Evolutionary conservation across 2,797 vertebrate genomes (phyloP).

Genomic region (Psittacula echo): DNA sequence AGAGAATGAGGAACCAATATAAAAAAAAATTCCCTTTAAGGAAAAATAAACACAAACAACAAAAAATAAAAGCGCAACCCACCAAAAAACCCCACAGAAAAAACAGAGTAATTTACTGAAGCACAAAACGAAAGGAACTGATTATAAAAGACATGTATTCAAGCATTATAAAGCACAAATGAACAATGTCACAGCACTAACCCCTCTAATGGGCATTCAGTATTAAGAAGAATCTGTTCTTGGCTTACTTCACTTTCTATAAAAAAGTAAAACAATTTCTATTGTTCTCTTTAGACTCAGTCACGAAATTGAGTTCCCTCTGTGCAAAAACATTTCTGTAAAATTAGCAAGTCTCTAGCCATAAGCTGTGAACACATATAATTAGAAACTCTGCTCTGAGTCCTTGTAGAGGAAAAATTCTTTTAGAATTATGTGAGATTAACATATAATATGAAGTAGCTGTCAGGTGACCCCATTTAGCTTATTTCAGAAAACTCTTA

Average conservation of each 20-base stretch:
- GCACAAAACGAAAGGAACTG: neutral
- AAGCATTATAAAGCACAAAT: constrained; percentile 31
- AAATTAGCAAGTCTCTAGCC: constrained; percentile 36
- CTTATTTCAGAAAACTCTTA: neutral
- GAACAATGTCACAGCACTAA: constrained; percentile 32
- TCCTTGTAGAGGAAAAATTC: constrained; percentile 20
- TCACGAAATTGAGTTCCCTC: constrained; percentile 24
- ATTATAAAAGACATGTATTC: neutral
- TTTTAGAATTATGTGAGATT: constrained; percentile 18
- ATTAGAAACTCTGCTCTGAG: constrained; percentile 50
- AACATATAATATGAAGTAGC: constrained; percentile 6
- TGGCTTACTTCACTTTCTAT: constrained; percentile 46
- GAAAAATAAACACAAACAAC: no score
- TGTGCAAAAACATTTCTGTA: constrained; percentile 36
- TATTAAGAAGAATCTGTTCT: constrained; percentile 50
- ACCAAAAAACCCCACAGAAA: neutral
- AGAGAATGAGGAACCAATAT: neutral
- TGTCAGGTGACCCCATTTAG: constrained; percentile 10
- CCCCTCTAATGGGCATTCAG: neutral
- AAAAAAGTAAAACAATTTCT: constrained; percentile 38
- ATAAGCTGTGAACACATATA: constrained; percentile 34
- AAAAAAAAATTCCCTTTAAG: neutral
- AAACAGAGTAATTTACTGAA: constrained; percentile 3
- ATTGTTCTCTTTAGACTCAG: constrained; percentile 33
- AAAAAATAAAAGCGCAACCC: neutral